Evolutionary conservation across 53 echinoderm and acorn worm genomes (phyloP).

Genomic region (Hippasteria phrygiana): DNA sequence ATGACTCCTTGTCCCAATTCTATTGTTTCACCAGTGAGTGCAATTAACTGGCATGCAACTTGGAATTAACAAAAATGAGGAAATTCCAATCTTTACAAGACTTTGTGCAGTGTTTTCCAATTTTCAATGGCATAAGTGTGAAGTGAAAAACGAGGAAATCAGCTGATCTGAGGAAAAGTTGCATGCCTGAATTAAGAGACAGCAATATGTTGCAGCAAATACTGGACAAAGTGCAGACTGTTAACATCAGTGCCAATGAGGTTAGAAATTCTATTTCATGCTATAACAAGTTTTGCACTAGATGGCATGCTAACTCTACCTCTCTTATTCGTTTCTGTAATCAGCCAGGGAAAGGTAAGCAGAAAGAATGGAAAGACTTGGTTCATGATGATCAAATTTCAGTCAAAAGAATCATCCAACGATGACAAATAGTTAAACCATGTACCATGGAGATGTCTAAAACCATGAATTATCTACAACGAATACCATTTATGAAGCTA

Average conservation of each 20-base stretch:
- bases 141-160: no score
- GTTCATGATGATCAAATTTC: background rate
- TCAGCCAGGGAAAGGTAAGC: slow-evolving; percentile 20
- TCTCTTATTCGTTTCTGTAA: slow-evolving; percentile 51
- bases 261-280: background rate
- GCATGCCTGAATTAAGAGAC: background rate
- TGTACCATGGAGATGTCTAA: no score
- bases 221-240: background rate
- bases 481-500: no score
- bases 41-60: no score
- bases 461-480: no score
- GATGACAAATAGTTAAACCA: background rate
- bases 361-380: slow-evolving; percentile 18
- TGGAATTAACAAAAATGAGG: no score
- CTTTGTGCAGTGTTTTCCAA: no score
- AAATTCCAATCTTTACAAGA: no score
- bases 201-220: background rate
- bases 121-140: no score
- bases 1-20: no score
- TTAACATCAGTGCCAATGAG: background rate
- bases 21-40: no score
- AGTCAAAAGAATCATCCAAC: background rate
- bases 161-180: background rate
- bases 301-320: slow-evolving; percentile 40
- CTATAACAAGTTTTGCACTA: background rate